Evolutionary conservation across 1,140 invertebrate genomes (phyloP).

Genomic region (Brachionus plicatilis): DNA sequence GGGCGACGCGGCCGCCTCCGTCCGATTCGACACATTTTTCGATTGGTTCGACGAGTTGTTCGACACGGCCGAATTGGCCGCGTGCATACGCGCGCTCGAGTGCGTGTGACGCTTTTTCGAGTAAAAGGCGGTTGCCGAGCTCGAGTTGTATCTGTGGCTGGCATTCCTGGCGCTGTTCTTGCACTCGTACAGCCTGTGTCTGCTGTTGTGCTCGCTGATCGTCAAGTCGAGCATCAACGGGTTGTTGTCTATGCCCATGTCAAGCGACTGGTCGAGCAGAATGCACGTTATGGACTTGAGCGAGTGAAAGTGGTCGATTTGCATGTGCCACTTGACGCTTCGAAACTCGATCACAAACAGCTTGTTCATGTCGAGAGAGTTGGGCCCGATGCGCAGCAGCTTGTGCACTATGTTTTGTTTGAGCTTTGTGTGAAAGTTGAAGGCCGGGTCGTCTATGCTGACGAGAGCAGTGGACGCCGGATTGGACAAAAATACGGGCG

Average conservation of each 20-base stretch:
- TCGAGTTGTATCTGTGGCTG: not conserved
- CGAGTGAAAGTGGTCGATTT: constrained; percentile 36
- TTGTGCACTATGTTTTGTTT: not conserved
- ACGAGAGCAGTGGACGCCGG: not conserved
- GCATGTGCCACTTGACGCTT: constrained; percentile 17
- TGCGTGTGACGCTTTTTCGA: not conserved
- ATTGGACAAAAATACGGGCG: constrained; percentile 2
- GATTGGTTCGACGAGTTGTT: constrained; percentile 25
- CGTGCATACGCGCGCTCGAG: not conserved
- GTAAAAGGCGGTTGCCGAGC: not conserved
- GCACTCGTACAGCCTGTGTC: not conserved
- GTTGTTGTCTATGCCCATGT: constrained; percentile 36
- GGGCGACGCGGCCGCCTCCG: not conserved
- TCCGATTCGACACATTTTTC: not conserved
- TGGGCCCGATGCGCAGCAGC: not conserved
- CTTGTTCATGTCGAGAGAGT: constrained; percentile 13
- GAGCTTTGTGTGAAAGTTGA: not conserved
- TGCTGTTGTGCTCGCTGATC: constrained; percentile 6
- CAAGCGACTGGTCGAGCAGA: not conserved
- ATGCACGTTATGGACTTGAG: constrained; percentile 36
- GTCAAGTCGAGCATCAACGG: constrained; percentile 28
- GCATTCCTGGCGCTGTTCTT: not conserved
- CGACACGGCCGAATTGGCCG: not conserved
- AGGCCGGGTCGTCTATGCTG: not conserved
- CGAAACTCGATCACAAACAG: constrained; percentile 38